Evolutionary conservation across 30 jellyfish, hydroid and myxozoan species (phyloP), one percentile per base, ranked within the genome.

Genomic region (Hydra vulgaris): DNA sequence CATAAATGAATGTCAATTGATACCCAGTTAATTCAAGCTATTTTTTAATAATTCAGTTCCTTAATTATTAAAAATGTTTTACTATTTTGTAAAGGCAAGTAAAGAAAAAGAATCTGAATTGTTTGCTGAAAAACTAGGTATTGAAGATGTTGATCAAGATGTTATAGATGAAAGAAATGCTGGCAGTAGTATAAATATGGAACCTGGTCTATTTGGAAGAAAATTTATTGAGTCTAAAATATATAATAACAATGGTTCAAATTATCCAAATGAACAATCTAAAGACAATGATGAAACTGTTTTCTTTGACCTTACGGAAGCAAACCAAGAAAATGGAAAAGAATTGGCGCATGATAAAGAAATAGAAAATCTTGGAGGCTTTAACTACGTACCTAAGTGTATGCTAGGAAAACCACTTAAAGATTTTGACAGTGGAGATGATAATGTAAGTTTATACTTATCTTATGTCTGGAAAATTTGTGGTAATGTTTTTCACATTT

Each of bases 401-500:
- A 92, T 92, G 98, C 88, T 92, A 17, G 98, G 98, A 17, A 88
- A 84, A 70, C 98, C 98, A 61, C 75, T 92, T 19, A 92, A 92
- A 78, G 98, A 92, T 74, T 83, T 87, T 81, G 98, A 92, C 79
- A 83, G 96, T 73, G 96, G 89, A 21, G 95, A 92, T 56, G 95
- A 87, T 20, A 92, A 83, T 52, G 98, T 92, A 84, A 92, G 98
- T 92, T 66, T 5, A 18, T 53, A 25, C 8, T 27, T 71, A 26
- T 80, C 0, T 23, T 26, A 27, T 72, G n/a, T n/a, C n/a, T n/a
- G n/a, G n/a, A n/a, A n/a, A n/a, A n/a, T n/a, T n/a, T n/a, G n/a
- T n/a, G n/a, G n/a, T n/a, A n/a, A n/a, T n/a, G n/a, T n/a, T n/a
- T n/a, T n/a, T n/a, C n/a, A n/a, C n/a, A n/a, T n/a, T n/a, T n/a